A percentile compares a stretch with the other conserved stretches of the same genome.
Evolutionary conservation across 2,113 vertebrate genomes (phyloP).

Genomic region (Coregonus clupeaformis): DNA sequence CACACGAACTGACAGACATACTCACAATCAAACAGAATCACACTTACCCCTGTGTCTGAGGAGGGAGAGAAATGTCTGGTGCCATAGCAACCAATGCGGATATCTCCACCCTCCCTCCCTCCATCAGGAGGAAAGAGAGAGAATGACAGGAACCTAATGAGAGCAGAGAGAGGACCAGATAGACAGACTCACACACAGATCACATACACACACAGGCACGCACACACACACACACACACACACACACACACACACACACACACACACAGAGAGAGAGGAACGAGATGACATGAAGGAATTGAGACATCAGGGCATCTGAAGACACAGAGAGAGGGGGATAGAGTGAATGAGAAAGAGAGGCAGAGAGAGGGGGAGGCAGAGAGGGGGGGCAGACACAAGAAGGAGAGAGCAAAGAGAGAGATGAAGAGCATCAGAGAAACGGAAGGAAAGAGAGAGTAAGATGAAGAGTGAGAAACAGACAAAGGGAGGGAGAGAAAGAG

Average conservation of each 20-base stretch:
- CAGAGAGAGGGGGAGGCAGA: constrained; percentile 35
- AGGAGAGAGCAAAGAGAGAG: constrained; percentile 1
- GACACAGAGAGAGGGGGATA: constrained; percentile 28
- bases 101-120: constrained; percentile 72
- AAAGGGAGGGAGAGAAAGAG: background rate
- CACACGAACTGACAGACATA: constrained; percentile 11
- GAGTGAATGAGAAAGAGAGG: constrained; percentile 14
- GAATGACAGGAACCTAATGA: constrained; percentile 64
- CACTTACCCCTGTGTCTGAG: constrained; percentile 71
- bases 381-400: background rate
- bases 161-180: constrained; percentile 36
- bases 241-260: background rate
- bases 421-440: background rate
- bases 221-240: background rate
- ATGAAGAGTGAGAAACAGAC: background rate
- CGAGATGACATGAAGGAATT: background rate
- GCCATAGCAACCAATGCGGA: constrained; percentile 80
- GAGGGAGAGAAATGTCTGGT: constrained; percentile 77
- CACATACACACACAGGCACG: background rate
- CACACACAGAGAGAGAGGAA: background rate
- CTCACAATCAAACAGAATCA: constrained; percentile 46
- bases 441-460: constrained; percentile 3
- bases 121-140: constrained; percentile 36
- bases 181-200: constrained; percentile 9
- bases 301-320: constrained; percentile 5